Evolutionary conservation across 2,113 vertebrate species (phyloP).

Genomic region (Callionymus lyra): DNA sequence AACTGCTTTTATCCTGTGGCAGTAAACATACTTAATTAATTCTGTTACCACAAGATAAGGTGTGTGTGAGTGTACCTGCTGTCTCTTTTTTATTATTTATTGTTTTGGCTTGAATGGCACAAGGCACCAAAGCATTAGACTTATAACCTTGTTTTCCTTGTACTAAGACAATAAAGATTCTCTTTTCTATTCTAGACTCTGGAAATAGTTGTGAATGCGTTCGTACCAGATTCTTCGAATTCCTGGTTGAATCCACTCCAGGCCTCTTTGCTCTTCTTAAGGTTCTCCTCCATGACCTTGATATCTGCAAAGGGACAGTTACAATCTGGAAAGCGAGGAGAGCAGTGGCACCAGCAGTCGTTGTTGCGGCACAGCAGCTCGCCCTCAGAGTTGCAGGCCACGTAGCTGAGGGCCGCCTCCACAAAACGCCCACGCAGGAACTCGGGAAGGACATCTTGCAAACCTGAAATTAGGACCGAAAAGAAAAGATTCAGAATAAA

Average conservation of each 20-base stretch:
- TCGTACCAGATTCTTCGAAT: slow-evolving; percentile 88
- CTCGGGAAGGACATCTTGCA: slow-evolving; percentile 87
- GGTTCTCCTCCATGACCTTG: slow-evolving; percentile 84
- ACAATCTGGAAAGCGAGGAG: slow-evolving; percentile 79
- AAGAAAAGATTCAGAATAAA: slow-evolving; percentile 3
- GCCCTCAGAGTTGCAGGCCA: slow-evolving; percentile 88
- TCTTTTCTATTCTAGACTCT: no score
- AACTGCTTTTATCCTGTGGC: no score
- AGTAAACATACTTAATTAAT: no score
- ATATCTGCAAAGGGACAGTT: slow-evolving; percentile 89
- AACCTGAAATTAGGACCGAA: slow-evolving; percentile 60
- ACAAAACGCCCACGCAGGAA: slow-evolving; percentile 86
- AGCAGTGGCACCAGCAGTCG: slow-evolving; percentile 91
- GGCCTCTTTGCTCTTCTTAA: slow-evolving; percentile 76
- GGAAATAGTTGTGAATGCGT: no score
- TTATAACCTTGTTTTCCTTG: no score
- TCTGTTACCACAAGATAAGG: no score
- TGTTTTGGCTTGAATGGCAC: no score
- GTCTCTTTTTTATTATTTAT: no score
- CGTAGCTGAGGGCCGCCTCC: slow-evolving; percentile 89
- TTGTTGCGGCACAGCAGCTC: slow-evolving; percentile 83
- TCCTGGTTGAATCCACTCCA: slow-evolving; percentile 79
- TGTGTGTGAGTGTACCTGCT: no score
- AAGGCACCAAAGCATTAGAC: no score
- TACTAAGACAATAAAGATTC: no score